Percentiles rank a stretch among this genome's conserved stretches.
These are phyloP conservation scores for Hycleus cichorii DNA, from an alignment of 1,140 invertebrate genomes.

Conservation along the genomic window DNA sequence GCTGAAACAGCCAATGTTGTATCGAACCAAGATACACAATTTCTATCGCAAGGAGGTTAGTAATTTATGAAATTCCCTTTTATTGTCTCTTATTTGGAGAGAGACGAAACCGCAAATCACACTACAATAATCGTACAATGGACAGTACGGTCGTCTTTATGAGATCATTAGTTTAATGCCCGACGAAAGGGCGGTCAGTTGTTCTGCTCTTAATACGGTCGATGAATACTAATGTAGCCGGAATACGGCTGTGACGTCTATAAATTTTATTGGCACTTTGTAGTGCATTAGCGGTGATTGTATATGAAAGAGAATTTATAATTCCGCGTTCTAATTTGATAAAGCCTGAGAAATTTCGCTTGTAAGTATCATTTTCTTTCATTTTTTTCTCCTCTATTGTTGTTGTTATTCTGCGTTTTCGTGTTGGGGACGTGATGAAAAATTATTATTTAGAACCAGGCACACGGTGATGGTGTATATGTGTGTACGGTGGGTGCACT, in stretches of 20 bases:
- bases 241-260: constrained; percentile 17
- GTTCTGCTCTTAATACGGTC: constrained; percentile 15
- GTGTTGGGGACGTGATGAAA: too few species aligned
- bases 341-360: too few species aligned
- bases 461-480: too few species aligned
- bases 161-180: constrained; percentile 37
- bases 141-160: too few species aligned
- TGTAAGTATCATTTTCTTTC: too few species aligned
- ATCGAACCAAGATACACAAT: constrained; percentile 30
- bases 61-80: not conserved
- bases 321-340: too few species aligned
- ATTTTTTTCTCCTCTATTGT: too few species aligned
- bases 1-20: constrained; percentile 17
- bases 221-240: constrained; percentile 37
- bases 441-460: too few species aligned
- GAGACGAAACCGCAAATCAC: constrained; percentile 20
- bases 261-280: constrained; percentile 40
- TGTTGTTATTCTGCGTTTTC: too few species aligned
- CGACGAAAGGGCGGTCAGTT: constrained; percentile 29
- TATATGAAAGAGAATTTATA: constrained; percentile 11
- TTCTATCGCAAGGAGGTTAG: constrained; percentile 28
- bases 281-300: constrained; percentile 38
- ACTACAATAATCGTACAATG: not conserved
- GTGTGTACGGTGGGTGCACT: too few species aligned
- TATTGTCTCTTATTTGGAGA: not conserved